These are phyloP conservation scores for Spilarctia lutea DNA, from an alignment of 2,888 invertebrate species.

Conservation along the genomic window DNA sequence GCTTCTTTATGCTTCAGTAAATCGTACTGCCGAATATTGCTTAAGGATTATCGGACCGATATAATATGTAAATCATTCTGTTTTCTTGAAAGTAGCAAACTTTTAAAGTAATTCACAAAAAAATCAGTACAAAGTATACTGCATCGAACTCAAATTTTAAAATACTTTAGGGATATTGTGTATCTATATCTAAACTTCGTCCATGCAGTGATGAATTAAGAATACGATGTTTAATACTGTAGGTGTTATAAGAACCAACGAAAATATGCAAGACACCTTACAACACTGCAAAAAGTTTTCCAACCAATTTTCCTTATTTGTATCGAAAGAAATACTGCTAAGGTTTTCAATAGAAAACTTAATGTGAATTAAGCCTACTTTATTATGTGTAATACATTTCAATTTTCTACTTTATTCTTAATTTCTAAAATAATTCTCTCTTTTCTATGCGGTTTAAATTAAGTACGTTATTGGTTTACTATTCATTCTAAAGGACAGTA, in stretches of 20 bases:
- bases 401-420: background rate
- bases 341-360: too few species aligned
- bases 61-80: background rate
- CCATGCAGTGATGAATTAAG: too few species aligned
- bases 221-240: too few species aligned
- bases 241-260: too few species aligned
- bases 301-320: too few species aligned
- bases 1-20: conserved; percentile 16
- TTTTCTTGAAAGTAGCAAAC: background rate
- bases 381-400: too few species aligned
- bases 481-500: conserved; percentile 2
- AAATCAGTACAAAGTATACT: too few species aligned
- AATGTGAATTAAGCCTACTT: too few species aligned
- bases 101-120: too few species aligned
- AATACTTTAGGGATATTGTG: background rate
- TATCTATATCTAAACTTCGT: background rate
- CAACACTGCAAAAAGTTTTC: too few species aligned
- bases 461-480: background rate
- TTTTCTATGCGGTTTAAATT: background rate
- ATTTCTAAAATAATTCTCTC: background rate
- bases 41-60: background rate
- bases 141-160: background rate
- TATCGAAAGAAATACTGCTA: too few species aligned
- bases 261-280: too few species aligned
- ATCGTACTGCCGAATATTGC: background rate